Base-by-base conservation (phyloP, 2,888 invertebrate genomes). In the Xanthia togata region DNA sequence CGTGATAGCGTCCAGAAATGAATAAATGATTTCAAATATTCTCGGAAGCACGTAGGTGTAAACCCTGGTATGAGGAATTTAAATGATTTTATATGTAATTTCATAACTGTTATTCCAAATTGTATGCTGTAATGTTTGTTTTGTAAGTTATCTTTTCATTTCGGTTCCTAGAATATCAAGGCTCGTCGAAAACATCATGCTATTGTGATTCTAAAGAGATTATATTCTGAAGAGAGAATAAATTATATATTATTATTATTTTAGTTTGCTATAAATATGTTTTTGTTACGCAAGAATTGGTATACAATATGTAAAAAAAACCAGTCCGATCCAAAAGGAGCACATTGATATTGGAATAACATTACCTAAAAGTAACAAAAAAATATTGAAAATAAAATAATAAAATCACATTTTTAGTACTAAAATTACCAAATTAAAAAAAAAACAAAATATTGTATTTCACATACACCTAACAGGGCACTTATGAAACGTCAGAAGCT, bases 1-100 rank as follows among this genome's bases (percentile, higher is more conserved):
- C 84, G 68, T 78, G 86, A 89, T 87, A 86, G 81, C 85, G 84
- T 85, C 85, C 79, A 75, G 81, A 79, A 87, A 83, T 87, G 86
- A 85, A 89, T 90, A 86, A 88, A 90, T 87, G 84, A 86, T 79
- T 76, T 79, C 71, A 76, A 78, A 84, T 76, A 44, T 86, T 81
- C 76, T 68, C n/a, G 44, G 26, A 68, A 64, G 57, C 77, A 73
- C 73, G 69, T 70, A 67, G 50, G 20, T 38, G 17, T 11, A 14
- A 55, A 68, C 11, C 26, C 9, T 17, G 6, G 2, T 50, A 20
- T 47, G 50, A 20, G 44, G 65, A 78, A 84, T 83, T 72, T 78
- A 81, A 77, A 8, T 20, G 20, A 67, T 47, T 70, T 60, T 70
- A 11, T 41, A 47, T 26, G 11, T 50, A 41, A 62, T 50, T 55